These are phyloP conservation scores for Prosapia bicincta DNA, from an alignment of 2,888 invertebrate species.

Conservation along the genomic window DNA sequence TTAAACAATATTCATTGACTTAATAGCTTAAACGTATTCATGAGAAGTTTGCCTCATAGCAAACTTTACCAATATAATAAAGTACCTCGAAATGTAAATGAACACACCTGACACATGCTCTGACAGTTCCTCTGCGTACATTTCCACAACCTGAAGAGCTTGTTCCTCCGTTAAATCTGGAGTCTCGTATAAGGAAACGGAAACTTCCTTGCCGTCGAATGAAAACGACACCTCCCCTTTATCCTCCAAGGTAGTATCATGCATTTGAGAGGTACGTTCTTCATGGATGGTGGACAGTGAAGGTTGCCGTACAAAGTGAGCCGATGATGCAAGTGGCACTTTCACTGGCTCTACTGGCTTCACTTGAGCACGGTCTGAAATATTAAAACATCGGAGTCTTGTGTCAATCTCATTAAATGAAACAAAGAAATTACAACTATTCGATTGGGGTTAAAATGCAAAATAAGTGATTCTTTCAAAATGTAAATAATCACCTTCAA, in stretches of 20 bases:
- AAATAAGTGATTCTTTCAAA: too few species aligned
- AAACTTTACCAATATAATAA: too few species aligned
- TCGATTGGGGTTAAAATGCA: too few species aligned
- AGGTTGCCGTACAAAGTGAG: constrained; percentile 51
- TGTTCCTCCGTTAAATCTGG: constrained; percentile 91
- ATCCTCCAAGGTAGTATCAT: constrained; percentile 74
- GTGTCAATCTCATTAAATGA: too few species aligned
- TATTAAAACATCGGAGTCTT: too few species aligned
- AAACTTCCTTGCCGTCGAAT: constrained; percentile 88
- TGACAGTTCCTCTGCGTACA: constrained; percentile 90
- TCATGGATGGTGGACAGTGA: constrained; percentile 89
- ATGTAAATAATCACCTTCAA: constrained; percentile 61
- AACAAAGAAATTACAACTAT: too few species aligned
- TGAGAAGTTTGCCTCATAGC: too few species aligned
- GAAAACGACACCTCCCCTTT: constrained; percentile 87
- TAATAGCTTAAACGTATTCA: too few species aligned
- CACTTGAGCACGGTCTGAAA: constrained; percentile 29
- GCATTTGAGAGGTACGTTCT: constrained; percentile 83
- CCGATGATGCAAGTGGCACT: constrained; percentile 4
- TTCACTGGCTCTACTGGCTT: constrained; percentile 13
- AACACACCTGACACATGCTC: constrained; percentile 75
- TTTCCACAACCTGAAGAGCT: constrained; percentile 86
- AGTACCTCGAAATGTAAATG: too few species aligned
- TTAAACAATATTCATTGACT: too few species aligned
- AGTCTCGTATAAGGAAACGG: constrained; percentile 86